Percentiles rank a stretch among this genome's conserved stretches.
Conservation (phyloP, 2,797 vertebrate species). For the Cercopithecus mitis region DNA sequence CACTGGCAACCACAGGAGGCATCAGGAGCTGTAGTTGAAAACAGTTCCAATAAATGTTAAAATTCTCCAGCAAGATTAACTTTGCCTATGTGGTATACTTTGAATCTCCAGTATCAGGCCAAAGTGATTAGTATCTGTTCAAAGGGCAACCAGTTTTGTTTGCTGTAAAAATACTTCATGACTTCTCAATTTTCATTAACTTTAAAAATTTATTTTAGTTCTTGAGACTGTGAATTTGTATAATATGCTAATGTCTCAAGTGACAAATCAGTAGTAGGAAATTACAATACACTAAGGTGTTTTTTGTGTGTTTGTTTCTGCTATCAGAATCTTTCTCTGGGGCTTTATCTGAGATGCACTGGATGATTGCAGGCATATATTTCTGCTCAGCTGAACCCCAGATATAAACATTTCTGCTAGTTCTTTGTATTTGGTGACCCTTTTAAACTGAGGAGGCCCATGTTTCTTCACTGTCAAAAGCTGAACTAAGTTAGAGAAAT, state of each 20-base stretch:
- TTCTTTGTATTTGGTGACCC: neutral
- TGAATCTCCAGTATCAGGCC: neutral
- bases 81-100: neutral
- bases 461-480: neutral
- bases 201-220: neutral
- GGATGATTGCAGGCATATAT: neutral
- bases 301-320: neutral
- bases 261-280: neutral
- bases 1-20: neutral
- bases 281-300: neutral
- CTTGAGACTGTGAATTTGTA: neutral
- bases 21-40: neutral
- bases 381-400: neutral
- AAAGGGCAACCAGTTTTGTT: neutral
- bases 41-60: neutral
- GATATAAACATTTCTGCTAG: neutral
- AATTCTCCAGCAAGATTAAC: neutral
- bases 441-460: neutral
- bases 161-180: neutral
- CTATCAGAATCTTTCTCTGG: neutral
- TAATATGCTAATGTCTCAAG: neutral
- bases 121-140: neutral
- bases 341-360: neutral
- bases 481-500: conserved; percentile 20
- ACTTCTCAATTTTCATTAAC: neutral